Base-by-base conservation (phyloP, 2,797 vertebrate genomes). In the Loris lydekkerianus region DNA sequence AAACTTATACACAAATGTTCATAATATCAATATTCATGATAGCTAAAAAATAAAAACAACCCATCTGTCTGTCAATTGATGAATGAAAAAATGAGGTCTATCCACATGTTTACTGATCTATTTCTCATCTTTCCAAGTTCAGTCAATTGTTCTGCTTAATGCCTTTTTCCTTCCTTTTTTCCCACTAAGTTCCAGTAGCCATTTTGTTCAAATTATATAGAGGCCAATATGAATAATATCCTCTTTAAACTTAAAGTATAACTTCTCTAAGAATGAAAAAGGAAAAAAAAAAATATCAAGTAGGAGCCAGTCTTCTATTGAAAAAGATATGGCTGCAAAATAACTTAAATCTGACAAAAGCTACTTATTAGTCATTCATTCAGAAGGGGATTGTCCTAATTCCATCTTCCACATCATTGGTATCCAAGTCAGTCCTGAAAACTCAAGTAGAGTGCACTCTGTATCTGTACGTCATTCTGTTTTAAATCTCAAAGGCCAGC, bases 241-340 rank as follows among this genome's bases (percentile, higher is more conserved):
- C 78, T 58, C 65, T 72, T 70, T 65, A 70, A 80, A 56, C 46
- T 11, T 58, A 2, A 86, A 40, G 40, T 13, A 1, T 89, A 82
- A 73, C 53, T 61, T 82, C 40, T 85, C 67, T 73, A 27, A 70
- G 37, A 70, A 65, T 92, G 92, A 95, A 70, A 65, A 82, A 88
- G 58, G 70, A 11, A 13, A 49, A 81, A 89, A 56, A 17, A 67
- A 88, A 34, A 34, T 34, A 80, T n/a, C 10, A 49, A 27, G 9
- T 3, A 31, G 34, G 15, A 56, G 87, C 1, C 72, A 76, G 2
- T 18, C 58, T 83, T 84, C 70, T 0, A 1, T 4, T 23, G 43
- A 86, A 80, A 90, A 90, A 43, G 49, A 80, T 43, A 43, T 43
- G 43, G 43, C 43, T 43, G 3, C 70, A 69, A 73, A 82, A 34